Percentiles rank a stretch among this genome's conserved stretches.
Conservation (phyloP, 2,888 invertebrate species). For the Leptinotarsa juncta region DNA sequence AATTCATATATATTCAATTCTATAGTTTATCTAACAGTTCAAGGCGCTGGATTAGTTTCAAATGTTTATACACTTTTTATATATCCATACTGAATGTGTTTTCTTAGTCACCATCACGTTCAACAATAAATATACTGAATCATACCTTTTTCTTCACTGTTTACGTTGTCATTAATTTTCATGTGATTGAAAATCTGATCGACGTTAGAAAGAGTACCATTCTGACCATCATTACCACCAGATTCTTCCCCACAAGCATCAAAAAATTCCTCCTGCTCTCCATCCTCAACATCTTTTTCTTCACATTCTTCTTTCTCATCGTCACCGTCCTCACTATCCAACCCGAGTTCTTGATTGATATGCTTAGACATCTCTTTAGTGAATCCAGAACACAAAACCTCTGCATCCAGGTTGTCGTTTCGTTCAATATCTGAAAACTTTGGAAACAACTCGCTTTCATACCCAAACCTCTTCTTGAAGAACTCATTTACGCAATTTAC, state of each 20-base stretch:
- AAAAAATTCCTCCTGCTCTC: conserved; percentile 18
- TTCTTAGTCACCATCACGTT: background rate
- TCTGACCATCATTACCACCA: background rate
- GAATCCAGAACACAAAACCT: conserved; percentile 91
- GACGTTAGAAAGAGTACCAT: conserved; percentile 30
- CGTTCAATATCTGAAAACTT: conserved; percentile 81
- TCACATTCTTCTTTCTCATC: conserved; percentile 30
- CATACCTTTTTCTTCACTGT: conserved; percentile 20
- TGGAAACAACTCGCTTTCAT: conserved; percentile 86
- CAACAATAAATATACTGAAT: background rate
- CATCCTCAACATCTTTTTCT: conserved; percentile 7
- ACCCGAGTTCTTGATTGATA: conserved; percentile 70
- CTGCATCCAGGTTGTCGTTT: conserved; percentile 86
- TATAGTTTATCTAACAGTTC: too few relatives aligned
- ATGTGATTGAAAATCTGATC: conserved; percentile 43
- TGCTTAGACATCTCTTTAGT: conserved; percentile 85
- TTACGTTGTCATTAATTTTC: conserved; percentile 29
- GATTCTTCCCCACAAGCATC: conserved; percentile 24
- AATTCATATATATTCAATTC: too few relatives aligned
- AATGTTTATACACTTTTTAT: too few relatives aligned
- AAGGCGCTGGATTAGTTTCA: too few relatives aligned
- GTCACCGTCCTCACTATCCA: conserved; percentile 53
- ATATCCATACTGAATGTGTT: too few relatives aligned
- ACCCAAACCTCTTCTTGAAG: conserved; percentile 81
- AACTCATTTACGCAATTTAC: conserved; percentile 92